Percentiles rank a stretch among this genome's conserved stretches.
Evolutionary conservation across 2,797 vertebrate species (phyloP).

Genomic region (Onychomys torridus): DNA sequence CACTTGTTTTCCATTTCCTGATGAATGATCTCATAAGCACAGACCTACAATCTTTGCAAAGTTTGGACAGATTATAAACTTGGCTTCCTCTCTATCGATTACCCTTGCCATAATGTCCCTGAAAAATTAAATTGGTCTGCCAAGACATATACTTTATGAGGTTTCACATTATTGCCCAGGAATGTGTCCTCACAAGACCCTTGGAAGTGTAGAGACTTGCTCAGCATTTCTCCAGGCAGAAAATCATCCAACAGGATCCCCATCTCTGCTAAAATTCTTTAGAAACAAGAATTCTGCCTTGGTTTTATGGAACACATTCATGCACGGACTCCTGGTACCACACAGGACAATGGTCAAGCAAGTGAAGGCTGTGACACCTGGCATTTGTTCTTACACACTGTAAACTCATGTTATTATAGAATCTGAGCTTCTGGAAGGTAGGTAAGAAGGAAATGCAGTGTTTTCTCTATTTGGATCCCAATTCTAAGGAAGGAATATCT

Average conservation of each 20-base stretch:
- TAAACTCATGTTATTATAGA: background rate
- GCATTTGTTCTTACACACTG: background rate
- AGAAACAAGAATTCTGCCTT: background rate
- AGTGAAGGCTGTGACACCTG: background rate
- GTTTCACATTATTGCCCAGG: background rate
- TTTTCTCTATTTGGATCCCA: background rate
- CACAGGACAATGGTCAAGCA: background rate
- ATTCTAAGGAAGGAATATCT: background rate
- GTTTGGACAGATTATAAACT: background rate
- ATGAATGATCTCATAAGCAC: background rate
- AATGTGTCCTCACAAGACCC: slow-evolving; percentile 46
- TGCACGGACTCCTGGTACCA: background rate
- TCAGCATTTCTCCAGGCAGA: background rate
- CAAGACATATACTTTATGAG: slow-evolving; percentile 23
- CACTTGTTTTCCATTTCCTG: background rate
- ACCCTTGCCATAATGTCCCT: slow-evolving; percentile 5
- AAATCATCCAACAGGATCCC: background rate
- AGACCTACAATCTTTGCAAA: slow-evolving; percentile 29
- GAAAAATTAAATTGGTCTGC: slow-evolving; percentile 46
- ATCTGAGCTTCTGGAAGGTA: background rate
- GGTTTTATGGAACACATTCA: background rate
- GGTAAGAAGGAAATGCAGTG: background rate
- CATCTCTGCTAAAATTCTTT: background rate
- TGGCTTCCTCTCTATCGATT: background rate
- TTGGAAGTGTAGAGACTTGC: background rate